These are phyloP conservation scores for Drosophila novamexicana DNA, from an alignment of 1,140 invertebrate species.

Conservation along the genomic window DNA sequence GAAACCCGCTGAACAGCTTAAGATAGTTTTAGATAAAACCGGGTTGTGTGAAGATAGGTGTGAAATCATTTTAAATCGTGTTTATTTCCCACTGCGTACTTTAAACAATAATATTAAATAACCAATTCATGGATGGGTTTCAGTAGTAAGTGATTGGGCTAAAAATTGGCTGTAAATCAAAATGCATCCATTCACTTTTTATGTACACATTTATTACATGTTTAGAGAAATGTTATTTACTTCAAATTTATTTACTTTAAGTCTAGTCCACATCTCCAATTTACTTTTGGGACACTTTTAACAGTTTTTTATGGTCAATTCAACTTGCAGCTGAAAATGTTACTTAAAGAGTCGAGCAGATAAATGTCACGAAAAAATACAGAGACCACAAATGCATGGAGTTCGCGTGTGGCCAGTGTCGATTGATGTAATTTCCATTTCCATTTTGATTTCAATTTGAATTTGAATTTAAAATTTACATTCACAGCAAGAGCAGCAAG, in stretches of 20 bases:
- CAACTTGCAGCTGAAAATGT: background rate
- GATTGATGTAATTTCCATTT: background rate
- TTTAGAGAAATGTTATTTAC: no score
- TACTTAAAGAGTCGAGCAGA: background rate
- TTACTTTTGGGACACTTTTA: background rate
- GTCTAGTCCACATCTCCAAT: background rate
- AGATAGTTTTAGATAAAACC: no score
- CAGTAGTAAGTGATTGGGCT: no score
- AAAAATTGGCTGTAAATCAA: no score
- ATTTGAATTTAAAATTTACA: conserved; percentile 16
- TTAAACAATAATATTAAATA: background rate
- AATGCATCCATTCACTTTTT: no score
- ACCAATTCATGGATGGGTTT: background rate
- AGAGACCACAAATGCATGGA: background rate
- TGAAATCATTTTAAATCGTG: no score
- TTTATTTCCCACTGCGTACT: no score
- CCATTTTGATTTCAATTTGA: conserved; percentile 8
- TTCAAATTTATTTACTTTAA: no score
- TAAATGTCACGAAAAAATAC: background rate
- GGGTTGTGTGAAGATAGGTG: no score
- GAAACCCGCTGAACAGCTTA: background rate
- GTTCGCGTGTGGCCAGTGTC: background rate
- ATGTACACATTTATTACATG: no score
- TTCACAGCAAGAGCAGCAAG: conserved; percentile 15
- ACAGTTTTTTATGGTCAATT: background rate